Base-by-base conservation (phyloP, 2,888 invertebrate species). In the Operophtera brumata region DNA sequence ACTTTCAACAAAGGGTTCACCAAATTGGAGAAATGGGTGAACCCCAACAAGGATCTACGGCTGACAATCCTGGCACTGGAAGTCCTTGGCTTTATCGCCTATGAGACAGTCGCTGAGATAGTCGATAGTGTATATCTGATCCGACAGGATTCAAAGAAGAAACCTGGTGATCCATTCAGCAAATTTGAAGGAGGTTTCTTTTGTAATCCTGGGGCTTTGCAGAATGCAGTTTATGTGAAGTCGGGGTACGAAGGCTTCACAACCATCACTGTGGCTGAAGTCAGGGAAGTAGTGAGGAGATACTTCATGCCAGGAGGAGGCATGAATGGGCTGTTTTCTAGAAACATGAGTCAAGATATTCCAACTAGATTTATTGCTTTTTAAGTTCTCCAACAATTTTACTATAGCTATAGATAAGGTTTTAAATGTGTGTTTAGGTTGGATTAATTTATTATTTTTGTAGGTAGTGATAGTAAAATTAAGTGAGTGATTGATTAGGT, bases 31-130 rank as follows among this genome's bases (percentile, higher is more conserved):
- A 77, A 84, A 30, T 94, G 94, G 91, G 76, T 94, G 0, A 93
- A 93, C 61, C 91, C 93, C 0, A 91, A 90, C 4, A 90, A 92
- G 34, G 93, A 94, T 61, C 76, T 93, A 13, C 92, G 90, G 39
- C 90, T 95, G 44, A 86, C 92, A 0, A 82, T 87, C 12, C 86
- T 92, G 44, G 95, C 95, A 0, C 86, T 95, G 67, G 95, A 95
- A 73, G 94, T 97, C 2, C 80, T 98, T 59, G 93, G 95, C 42
- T 97, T 97, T 75, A 90, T 97, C 63, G 96, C 97, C 0, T 96
- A 96, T 77, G 97, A 98, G 86, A 96, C 96, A 0, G 95, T 98
- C 6, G 97, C 97, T 0, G 95, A 96, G 77, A 93, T 97, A 53
- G 94, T 96, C 1, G 97, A 97, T 82, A 93, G 94, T 66, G 94